Percentiles rank a stretch among this genome's conserved stretches.
phyloP scores from a whole-genome alignment of 23 tunicate genomes.

The Trididemnum miniatum region DNA sequence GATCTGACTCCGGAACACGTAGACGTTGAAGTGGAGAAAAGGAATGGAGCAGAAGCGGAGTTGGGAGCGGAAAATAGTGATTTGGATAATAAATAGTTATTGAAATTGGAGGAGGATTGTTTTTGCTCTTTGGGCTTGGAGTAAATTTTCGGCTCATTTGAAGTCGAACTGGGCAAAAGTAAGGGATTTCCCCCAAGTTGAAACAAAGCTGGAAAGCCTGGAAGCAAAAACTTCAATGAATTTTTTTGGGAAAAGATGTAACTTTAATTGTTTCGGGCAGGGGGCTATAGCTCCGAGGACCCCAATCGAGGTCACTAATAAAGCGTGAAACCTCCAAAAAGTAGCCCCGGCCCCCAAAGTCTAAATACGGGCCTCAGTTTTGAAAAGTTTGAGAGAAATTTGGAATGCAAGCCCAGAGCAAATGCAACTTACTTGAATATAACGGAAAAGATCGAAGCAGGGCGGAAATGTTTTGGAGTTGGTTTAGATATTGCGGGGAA shows the following conservation, averaged over 20 bases:
- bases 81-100: neutral
- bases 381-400: no score
- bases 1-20: neutral
- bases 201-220: conserved; percentile 23
- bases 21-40: neutral
- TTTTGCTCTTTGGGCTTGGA: neutral
- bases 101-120: neutral
- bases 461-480: conserved; percentile 31
- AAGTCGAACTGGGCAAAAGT: neutral
- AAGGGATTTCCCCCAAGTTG: neutral
- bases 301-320: no score
- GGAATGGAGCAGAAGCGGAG: neutral
- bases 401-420: no score
- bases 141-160: neutral
- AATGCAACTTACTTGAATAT: conserved; percentile 29
- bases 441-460: conserved; percentile 52
- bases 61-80: neutral
- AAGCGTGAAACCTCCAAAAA: no score
- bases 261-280: no score
- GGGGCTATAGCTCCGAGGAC: no score
- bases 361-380: no score
- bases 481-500: neutral
- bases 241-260: no score
- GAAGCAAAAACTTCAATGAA: no score
- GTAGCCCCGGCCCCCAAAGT: no score